phyloP scores from a whole-genome alignment of 2,888 invertebrate genomes.

The Yponomeuta malinellus region DNA sequence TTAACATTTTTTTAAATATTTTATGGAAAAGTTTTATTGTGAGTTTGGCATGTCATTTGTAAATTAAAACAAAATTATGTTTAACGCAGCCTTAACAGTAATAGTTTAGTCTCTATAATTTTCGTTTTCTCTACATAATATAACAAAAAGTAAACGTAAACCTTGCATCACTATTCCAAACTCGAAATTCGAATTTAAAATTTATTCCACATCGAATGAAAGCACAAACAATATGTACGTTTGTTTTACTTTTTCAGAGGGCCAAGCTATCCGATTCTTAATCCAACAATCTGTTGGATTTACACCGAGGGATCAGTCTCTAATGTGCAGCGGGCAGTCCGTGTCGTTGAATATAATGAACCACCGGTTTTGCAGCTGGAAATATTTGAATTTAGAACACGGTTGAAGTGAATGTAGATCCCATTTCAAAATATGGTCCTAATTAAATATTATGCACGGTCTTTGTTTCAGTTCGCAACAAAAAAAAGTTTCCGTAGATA shows the following conservation, averaged over 20 bases:
- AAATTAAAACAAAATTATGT: no score
- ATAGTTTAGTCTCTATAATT: no score
- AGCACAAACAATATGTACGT: neutral
- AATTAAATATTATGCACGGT: slow-evolving; percentile 49
- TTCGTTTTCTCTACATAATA: neutral
- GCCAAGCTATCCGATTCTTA: slow-evolving; percentile 35
- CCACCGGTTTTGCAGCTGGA: slow-evolving; percentile 24
- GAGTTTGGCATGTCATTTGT: no score
- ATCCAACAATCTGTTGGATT: slow-evolving; percentile 53
- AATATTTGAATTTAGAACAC: slow-evolving; percentile 22
- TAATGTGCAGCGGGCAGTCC: slow-evolving; percentile 56
- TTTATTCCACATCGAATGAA: slow-evolving; percentile 7
- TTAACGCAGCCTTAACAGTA: no score
- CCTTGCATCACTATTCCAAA: neutral
- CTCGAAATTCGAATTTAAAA: slow-evolving; percentile 8
- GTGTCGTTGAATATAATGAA: slow-evolving; percentile 53
- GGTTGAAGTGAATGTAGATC: slow-evolving; percentile 40
- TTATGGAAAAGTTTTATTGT: no score
- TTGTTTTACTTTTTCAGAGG: slow-evolving; percentile 31
- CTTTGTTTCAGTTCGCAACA: no score
- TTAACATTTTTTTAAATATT: no score
- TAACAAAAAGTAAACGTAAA: slow-evolving; percentile 6
- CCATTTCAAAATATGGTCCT: slow-evolving; percentile 41
- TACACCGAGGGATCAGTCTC: slow-evolving; percentile 57
- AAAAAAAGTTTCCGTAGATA: no score